Percentiles rank a stretch among this genome's conserved stretches.
Evolutionary conservation across 1,140 invertebrate genomes (phyloP).

Genomic region (Brachionus manjavacas): DNA sequence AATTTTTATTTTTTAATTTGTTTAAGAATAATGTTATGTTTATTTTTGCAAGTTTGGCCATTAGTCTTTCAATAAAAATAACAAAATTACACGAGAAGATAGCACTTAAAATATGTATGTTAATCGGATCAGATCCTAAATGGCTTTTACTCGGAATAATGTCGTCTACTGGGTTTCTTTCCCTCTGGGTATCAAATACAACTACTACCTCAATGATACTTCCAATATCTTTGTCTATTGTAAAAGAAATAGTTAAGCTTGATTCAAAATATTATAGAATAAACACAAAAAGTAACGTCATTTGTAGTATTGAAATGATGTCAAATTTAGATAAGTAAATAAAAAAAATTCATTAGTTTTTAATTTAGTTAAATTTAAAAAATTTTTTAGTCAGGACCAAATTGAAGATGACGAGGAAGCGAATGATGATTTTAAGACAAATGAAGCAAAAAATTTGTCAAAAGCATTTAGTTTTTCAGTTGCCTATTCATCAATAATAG

Average conservation of each 20-base stretch:
- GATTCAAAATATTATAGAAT: neutral
- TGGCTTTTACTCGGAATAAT: slow-evolving; percentile 62
- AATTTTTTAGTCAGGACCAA: neutral
- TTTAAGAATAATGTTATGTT: slow-evolving; percentile 33
- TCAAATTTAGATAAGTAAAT: neutral
- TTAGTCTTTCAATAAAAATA: neutral
- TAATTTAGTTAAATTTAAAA: neutral
- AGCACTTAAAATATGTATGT: slow-evolving; percentile 1
- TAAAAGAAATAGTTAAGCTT: neutral
- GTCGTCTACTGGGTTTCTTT: slow-evolving; percentile 71
- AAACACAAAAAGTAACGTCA: neutral
- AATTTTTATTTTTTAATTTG: slow-evolving; percentile 1
- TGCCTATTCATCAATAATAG: slow-evolving; percentile 73
- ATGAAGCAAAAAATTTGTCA: neutral
- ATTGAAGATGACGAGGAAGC: neutral
- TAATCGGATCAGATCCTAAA: slow-evolving; percentile 21
- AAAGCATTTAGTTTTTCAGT: slow-evolving; percentile 61
- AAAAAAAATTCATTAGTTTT: no score
- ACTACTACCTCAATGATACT: slow-evolving; percentile 79
- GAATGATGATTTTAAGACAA: neutral
- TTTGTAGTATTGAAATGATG: neutral
- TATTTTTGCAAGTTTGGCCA: neutral
- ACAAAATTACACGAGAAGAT: neutral
- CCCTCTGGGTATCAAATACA: slow-evolving; percentile 80
- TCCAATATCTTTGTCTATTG: slow-evolving; percentile 64